These are phyloP conservation scores for Graphium colonna DNA, from an alignment of 2,888 invertebrate species.

Conservation along the genomic window DNA sequence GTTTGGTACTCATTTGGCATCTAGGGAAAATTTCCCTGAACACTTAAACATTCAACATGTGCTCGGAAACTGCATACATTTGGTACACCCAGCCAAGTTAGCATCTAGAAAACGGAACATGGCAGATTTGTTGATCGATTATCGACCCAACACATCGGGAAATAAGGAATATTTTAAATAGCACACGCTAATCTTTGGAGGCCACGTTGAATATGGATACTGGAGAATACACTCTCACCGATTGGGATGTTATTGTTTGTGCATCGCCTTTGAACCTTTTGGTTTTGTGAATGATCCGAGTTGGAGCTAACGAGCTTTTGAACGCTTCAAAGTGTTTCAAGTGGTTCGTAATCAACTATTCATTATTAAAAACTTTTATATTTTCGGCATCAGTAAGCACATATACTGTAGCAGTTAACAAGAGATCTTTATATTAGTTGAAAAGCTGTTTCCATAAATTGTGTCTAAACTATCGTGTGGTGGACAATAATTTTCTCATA, in stretches of 20 bases:
- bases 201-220: slow-evolving; percentile 44
- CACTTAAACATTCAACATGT: slow-evolving; percentile 47
- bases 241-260: slow-evolving; percentile 50
- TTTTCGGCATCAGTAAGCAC: too few species aligned
- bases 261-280: slow-evolving; percentile 34
- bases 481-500: too few species aligned
- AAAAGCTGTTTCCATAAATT: too few species aligned
- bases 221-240: slow-evolving; percentile 58
- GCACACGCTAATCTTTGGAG: slow-evolving; percentile 9
- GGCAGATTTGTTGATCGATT: slow-evolving; percentile 19
- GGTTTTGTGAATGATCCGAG: slow-evolving; percentile 12
- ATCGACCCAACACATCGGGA: slow-evolving; percentile 28
- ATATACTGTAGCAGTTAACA: too few species aligned
- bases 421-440: too few species aligned
- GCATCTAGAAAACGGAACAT: slow-evolving; percentile 38
- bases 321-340: background rate
- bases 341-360: background rate
- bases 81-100: slow-evolving; percentile 39
- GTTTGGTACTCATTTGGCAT: slow-evolving; percentile 14
- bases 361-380: background rate
- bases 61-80: slow-evolving; percentile 40
- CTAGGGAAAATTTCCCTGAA: slow-evolving; percentile 36
- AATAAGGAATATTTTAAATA: slow-evolving; percentile 28
- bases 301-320: background rate
- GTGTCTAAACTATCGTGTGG: too few species aligned